A percentile compares a stretch with the other conserved stretches of the same genome.
Evolutionary conservation across 2,797 vertebrate genomes (phyloP).

Genomic region (Cossypha heuglini): DNA sequence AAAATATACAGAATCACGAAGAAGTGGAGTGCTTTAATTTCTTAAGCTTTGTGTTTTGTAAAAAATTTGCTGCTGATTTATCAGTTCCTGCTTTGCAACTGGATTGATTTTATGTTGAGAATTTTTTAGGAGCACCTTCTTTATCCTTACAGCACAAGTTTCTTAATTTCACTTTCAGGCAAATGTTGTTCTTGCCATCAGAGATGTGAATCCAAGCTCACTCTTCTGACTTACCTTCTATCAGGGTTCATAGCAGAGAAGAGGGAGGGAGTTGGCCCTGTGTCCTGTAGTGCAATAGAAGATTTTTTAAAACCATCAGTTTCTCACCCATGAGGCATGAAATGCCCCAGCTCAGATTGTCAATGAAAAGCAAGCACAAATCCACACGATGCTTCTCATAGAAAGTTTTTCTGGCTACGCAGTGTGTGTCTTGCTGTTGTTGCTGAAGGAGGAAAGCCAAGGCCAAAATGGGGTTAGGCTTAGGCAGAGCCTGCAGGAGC

Average conservation of each 20-base stretch:
- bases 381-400: accelerated
- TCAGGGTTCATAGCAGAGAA: not conserved
- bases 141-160: not conserved
- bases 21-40: not conserved
- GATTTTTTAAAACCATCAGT: not conserved
- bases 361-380: not conserved
- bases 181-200: not conserved
- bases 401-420: accelerated
- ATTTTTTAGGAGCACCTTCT: not conserved
- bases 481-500: not conserved
- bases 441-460: not conserved
- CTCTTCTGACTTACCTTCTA: not conserved
- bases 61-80: not conserved
- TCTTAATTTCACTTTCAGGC: not conserved
- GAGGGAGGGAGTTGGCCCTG: not conserved
- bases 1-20: not conserved
- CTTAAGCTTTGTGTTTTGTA: not conserved
- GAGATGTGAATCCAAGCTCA: not conserved
- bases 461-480: not conserved
- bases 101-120: not conserved
- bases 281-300: not conserved
- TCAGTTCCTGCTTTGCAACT: not conserved
- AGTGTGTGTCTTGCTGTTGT: accelerated
- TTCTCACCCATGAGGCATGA: not conserved
- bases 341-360: not conserved